Conservation (phyloP, 2,797 vertebrate species). For the Knipowitschia caucasica region DNA sequence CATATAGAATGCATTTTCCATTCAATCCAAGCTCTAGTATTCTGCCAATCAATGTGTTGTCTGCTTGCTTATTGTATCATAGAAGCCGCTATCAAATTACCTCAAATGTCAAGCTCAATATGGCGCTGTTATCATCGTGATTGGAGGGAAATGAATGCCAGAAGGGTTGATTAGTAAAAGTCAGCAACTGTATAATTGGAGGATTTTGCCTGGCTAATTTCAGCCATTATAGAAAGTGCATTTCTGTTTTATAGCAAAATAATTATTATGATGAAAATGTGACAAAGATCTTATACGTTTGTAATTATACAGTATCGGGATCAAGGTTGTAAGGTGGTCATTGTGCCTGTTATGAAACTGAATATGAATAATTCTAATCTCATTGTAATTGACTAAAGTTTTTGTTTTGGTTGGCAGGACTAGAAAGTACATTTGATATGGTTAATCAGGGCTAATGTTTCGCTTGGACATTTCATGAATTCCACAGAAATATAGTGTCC, state of each 20-base stretch:
- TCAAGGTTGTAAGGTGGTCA: background rate
- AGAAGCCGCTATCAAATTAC: constrained; percentile 16
- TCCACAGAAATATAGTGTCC: background rate
- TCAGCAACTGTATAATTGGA: constrained; percentile 11
- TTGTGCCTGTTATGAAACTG: background rate
- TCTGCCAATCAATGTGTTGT: constrained; percentile 20
- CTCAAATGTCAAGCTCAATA: constrained; percentile 44
- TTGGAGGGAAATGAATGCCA: constrained; percentile 25
- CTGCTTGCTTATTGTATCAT: constrained; percentile 9
- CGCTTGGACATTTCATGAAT: background rate
- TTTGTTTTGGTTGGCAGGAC: background rate
- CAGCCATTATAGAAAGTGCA: background rate
- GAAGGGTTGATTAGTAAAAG: constrained; percentile 28
- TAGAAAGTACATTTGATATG: background rate
- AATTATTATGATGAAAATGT: background rate
- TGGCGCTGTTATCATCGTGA: constrained; percentile 29
- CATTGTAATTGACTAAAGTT: background rate
- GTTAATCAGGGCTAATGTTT: background rate
- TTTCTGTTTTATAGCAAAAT: background rate
- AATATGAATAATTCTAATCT: background rate
- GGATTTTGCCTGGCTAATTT: background rate
- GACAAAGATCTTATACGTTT: background rate
- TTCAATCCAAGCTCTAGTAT: constrained; percentile 9
- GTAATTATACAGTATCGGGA: background rate
- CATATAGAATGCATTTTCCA: constrained; percentile 10